Evolutionary conservation across 1,140 invertebrate genomes (phyloP).

Genomic region (Bombus cullumanus): DNA sequence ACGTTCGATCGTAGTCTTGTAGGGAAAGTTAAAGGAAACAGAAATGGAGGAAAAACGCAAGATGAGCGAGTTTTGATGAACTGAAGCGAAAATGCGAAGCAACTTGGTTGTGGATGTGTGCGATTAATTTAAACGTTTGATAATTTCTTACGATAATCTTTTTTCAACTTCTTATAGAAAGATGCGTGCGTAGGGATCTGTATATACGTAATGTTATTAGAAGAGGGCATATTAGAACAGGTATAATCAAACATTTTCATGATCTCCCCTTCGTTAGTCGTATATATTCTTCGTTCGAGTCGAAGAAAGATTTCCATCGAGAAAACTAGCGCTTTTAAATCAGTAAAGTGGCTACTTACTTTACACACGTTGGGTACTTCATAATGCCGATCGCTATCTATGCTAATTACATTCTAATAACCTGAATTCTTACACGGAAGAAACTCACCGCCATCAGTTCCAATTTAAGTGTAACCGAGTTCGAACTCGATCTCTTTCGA

Average conservation of each 20-base stretch:
- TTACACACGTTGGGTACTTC: background rate
- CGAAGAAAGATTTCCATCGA: too few relatives aligned
- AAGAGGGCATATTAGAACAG: too few relatives aligned
- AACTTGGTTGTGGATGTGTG: too few relatives aligned
- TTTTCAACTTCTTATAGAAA: background rate
- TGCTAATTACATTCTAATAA: slow-evolving; percentile 10
- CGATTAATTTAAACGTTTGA: background rate
- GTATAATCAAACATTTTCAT: too few relatives aligned
- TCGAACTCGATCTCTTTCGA: background rate
- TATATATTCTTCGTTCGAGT: too few relatives aligned
- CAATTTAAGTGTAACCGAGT: background rate
- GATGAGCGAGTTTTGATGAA: background rate
- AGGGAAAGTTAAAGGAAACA: background rate
- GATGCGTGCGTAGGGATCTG: too few relatives aligned
- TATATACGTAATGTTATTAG: too few relatives aligned
- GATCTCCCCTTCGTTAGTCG: too few relatives aligned
- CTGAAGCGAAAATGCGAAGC: too few relatives aligned
- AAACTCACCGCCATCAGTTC: background rate
- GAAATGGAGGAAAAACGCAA: too few relatives aligned
- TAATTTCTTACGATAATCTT: background rate
- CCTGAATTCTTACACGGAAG: background rate
- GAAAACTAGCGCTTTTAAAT: too few relatives aligned
- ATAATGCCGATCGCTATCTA: background rate
- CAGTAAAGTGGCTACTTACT: background rate
- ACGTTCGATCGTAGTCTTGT: too few relatives aligned